Evolutionary conservation across 2,888 invertebrate species (phyloP), one percentile per base, ranked within the genome.

Genomic region (Pseudeuparius sepicola): DNA sequence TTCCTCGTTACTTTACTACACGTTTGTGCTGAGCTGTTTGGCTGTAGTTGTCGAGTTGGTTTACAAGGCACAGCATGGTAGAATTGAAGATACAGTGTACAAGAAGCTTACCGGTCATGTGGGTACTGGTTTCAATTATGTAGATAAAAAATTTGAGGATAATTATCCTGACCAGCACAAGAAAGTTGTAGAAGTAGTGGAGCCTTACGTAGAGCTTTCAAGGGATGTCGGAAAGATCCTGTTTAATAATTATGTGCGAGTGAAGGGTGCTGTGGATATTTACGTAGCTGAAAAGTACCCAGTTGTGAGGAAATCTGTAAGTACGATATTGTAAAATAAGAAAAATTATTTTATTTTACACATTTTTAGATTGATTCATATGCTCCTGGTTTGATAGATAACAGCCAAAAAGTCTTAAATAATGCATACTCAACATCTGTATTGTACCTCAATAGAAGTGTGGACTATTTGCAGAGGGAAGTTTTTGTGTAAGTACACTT

Each of bases 401-500:
- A 71, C 49, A 66, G 80, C 11, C 71, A 73, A 46, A 52, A 51
- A 25, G 46, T 51, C 24, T 65, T 67, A 46, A 59, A 59, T 20
- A 51, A 65, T 24, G 59, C 67, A 9, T 67, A 64, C 55, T 65
- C 66, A 37, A 63, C 65, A 39, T 66, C 68, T 2, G 55, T 55
- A 17, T 63, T 70, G 37, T 71, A 72, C 49, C 69, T 68, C 46
- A 63, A 66, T 45, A 56, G 66, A 20, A 64, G 70, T 4, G 57
- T 67, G 6, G 67, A 72, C 41, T 80, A 80, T 65, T 64, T 83
- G 53, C 74, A 70, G 55, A 77, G 75, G 34, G 79, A 81, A 65
- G 76, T 85, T 36, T 81, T 85, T 65, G 68, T 83, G 85, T 85
- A 66, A 79, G 84, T 78, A 41, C 24, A 14, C 27, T 2, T 18